Conservation (phyloP, 2,888 invertebrate genomes). For the Nymphalis urticae region DNA sequence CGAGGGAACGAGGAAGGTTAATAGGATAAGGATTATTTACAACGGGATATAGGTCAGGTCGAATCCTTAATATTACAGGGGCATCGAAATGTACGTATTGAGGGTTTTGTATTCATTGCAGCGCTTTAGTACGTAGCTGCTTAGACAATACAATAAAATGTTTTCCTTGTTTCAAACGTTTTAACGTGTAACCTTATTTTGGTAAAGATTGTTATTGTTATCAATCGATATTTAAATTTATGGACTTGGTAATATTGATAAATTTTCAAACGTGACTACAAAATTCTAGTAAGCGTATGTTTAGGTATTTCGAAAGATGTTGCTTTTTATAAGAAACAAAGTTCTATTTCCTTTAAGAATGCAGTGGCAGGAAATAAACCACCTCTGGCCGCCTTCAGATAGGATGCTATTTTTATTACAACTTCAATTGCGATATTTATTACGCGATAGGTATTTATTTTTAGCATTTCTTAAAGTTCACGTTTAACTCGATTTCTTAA, state of each 20-base stretch:
- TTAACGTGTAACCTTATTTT: too few species aligned
- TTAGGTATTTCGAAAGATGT: background rate
- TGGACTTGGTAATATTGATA: too few species aligned
- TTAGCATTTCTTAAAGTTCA: too few species aligned
- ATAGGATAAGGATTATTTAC: constrained; percentile 8
- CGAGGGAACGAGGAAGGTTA: constrained; percentile 7
- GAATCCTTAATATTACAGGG: constrained; percentile 4
- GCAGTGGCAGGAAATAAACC: constrained; percentile 52
- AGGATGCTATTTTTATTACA: constrained; percentile 1
- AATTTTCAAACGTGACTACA: too few species aligned
- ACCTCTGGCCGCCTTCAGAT: constrained; percentile 47
- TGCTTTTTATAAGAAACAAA: constrained; percentile 14
- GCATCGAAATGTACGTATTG: constrained; percentile 1
- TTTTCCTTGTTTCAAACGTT: background rate
- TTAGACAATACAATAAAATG: background rate
- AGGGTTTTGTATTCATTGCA: background rate
- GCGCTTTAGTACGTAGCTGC: background rate
- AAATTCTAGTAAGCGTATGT: too few species aligned
- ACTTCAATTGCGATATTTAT: too few species aligned
- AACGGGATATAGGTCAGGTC: constrained; percentile 11
- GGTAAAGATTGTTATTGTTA: too few species aligned
- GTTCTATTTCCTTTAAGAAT: constrained; percentile 42
- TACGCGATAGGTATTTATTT: too few species aligned
- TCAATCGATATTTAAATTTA: too few species aligned
- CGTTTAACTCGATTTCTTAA: too few species aligned